phyloP scores from a whole-genome alignment of 2,888 invertebrate genomes.

The Sesamia inferens region DNA sequence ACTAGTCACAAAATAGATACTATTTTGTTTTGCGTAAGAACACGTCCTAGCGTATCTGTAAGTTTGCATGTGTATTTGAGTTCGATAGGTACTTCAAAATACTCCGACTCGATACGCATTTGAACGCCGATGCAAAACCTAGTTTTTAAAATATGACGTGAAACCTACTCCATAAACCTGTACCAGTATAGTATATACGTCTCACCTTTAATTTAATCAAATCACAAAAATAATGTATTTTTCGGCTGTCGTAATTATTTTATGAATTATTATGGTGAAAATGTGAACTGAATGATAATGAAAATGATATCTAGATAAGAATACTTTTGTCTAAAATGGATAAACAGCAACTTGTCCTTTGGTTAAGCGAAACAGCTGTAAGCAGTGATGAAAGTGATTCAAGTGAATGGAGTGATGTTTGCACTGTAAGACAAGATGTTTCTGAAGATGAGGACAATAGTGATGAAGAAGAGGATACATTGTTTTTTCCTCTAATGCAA shows the following conservation, averaged over 20 bases:
- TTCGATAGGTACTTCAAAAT: too few relatives aligned
- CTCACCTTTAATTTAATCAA: too few relatives aligned
- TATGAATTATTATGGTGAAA: not conserved
- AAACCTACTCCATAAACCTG: too few relatives aligned
- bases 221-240: too few relatives aligned
- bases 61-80: too few relatives aligned
- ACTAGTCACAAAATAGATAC: too few relatives aligned
- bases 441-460: constrained; percentile 69
- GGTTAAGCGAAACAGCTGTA: constrained; percentile 66
- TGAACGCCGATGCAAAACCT: too few relatives aligned
- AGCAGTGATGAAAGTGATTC: constrained; percentile 74
- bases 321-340: constrained; percentile 60
- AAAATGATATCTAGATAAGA: not conserved
- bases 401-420: constrained; percentile 76
- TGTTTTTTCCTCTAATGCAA: constrained; percentile 80
- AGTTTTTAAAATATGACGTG: too few relatives aligned
- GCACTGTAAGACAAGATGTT: constrained; percentile 63
- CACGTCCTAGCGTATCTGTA: too few relatives aligned
- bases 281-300: not conserved
- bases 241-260: not conserved
- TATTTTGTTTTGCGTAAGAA: too few relatives aligned
- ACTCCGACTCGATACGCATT: too few relatives aligned
- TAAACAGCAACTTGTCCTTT: constrained; percentile 67
- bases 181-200: too few relatives aligned
- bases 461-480: constrained; percentile 70